Evolutionary conservation across 2,113 vertebrate species (phyloP).

Genomic region (Siniperca chuatsi): DNA sequence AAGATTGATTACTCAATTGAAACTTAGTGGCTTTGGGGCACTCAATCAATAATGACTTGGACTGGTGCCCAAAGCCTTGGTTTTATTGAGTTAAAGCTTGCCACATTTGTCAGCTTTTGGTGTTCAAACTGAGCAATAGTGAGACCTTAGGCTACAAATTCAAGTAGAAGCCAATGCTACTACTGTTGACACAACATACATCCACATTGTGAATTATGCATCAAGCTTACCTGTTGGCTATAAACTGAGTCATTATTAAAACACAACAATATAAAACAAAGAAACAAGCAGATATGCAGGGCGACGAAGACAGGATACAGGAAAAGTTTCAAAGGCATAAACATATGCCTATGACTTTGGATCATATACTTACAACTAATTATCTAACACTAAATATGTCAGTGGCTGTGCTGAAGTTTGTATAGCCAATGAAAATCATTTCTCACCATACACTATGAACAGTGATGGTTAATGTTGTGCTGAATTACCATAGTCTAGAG

Average conservation of each 20-base stretch:
- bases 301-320: background rate
- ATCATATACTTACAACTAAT: background rate
- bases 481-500: background rate
- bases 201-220: constrained; percentile 56
- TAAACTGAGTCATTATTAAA: constrained; percentile 34
- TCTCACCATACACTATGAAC: background rate
- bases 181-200: constrained; percentile 32
- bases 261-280: constrained; percentile 16
- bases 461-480: background rate
- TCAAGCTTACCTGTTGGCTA: background rate
- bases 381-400: background rate
- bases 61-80: constrained; percentile 35
- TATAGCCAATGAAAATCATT: background rate
- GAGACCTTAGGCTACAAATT: constrained; percentile 3
- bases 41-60: constrained; percentile 28
- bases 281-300: background rate
- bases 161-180: background rate
- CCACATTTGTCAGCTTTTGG: constrained; percentile 52
- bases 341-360: background rate
- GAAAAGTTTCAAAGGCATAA: background rate
- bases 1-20: constrained; percentile 47
- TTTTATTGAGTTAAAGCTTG: constrained; percentile 58
- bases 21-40: constrained; percentile 19
- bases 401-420: background rate
- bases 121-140: constrained; percentile 35